Percentiles rank a stretch among this genome's conserved stretches.
phyloP scores from a whole-genome alignment of 2,113 vertebrate genomes.

The Neotoma lepida region DNA sequence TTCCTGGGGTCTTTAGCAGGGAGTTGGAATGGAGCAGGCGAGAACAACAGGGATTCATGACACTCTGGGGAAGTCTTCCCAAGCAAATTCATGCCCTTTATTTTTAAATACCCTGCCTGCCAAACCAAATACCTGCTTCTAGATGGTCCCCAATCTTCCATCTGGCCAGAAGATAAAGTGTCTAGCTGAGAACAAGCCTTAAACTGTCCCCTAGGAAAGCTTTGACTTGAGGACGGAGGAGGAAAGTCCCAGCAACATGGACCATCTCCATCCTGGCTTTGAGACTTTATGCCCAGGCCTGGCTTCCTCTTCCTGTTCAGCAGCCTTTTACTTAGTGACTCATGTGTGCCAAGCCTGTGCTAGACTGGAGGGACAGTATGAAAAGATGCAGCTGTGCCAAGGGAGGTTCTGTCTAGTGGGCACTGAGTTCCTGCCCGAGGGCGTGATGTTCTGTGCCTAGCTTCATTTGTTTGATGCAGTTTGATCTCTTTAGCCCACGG shows the following conservation, averaged over 20 bases:
- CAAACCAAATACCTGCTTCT: neutral
- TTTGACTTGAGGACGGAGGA: neutral
- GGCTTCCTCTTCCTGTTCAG: neutral
- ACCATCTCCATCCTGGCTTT: neutral
- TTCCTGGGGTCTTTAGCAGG: neutral
- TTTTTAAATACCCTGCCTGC: neutral
- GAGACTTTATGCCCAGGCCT: neutral
- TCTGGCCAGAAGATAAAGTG: neutral
- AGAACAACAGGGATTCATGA: neutral
- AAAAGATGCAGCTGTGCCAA: neutral
- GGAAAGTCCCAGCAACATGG: neutral
- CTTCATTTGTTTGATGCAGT: slow-evolving; percentile 22
- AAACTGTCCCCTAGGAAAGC: neutral
- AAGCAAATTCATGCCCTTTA: neutral
- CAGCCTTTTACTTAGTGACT: neutral
- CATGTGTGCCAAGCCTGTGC: neutral
- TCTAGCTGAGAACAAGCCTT: neutral
- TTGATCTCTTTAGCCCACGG: slow-evolving; percentile 21
- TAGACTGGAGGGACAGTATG: neutral
- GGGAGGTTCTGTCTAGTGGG: neutral
- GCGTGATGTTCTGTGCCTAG: neutral
- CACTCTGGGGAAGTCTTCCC: neutral
- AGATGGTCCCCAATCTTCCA: neutral
- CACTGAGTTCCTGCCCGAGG: neutral
- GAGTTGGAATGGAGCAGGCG: neutral